Percentiles rank a stretch among this genome's conserved stretches.
phyloP scores from a whole-genome alignment of 37 sponge, comb jelly and placozoan species.

The Eunapius fragilis region DNA sequence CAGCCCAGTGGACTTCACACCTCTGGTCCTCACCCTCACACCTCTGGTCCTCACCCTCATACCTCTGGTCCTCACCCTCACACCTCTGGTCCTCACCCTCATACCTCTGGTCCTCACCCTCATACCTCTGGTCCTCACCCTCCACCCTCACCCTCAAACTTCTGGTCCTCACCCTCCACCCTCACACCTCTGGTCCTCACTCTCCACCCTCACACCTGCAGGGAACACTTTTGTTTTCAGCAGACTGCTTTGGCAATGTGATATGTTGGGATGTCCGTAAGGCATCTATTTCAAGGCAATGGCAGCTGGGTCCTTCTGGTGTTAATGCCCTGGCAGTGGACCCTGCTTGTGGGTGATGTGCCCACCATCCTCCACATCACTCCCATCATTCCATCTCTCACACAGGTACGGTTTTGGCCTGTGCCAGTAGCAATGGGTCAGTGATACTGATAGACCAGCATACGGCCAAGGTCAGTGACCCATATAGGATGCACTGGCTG shows the following conservation, averaged over 20 bases:
- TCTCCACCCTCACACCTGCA: constrained; percentile 1
- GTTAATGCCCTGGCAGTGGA: constrained; percentile 79
- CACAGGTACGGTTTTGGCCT: constrained; percentile 56
- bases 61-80: no score
- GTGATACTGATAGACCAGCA: constrained; percentile 56
- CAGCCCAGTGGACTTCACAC: no score
- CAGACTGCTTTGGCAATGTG: constrained; percentile 79
- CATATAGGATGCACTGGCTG: no score
- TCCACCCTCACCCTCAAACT: neutral
- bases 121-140: neutral
- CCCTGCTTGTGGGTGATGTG: constrained; percentile 28
- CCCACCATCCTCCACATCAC: no score
- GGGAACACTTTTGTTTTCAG: constrained; percentile 57
- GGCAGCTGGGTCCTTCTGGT: constrained; percentile 81
- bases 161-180: neutral
- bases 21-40: no score
- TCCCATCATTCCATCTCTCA: neutral
- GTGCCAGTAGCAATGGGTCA: constrained; percentile 71
- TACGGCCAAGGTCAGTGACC: constrained; percentile 27
- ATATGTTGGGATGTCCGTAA: constrained; percentile 80
- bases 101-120: no score
- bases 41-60: no score
- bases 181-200: neutral
- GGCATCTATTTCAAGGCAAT: neutral
- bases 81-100: no score